phyloP scores from a whole-genome alignment of 2,888 invertebrate species.

The Graphium colonna region DNA sequence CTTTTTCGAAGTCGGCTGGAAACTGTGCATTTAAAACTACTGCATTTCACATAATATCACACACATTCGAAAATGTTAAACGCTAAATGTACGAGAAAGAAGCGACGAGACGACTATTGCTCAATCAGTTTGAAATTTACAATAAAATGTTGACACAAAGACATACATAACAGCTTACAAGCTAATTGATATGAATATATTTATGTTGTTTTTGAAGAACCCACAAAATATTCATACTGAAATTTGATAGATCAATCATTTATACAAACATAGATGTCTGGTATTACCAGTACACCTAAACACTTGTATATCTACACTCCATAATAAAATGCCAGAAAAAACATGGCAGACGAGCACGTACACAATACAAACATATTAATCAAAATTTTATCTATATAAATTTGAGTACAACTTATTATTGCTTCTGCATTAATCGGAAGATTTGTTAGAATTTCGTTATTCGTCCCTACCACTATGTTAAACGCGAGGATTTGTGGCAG shows the following conservation, averaged over 20 bases:
- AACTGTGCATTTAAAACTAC: too few species aligned
- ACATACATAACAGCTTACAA: constrained; percentile 38
- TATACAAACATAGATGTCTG: too few species aligned
- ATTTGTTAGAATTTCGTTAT: not conserved
- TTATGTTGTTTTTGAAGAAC: constrained; percentile 12
- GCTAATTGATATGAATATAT: constrained; percentile 65
- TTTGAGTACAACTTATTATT: constrained; percentile 2
- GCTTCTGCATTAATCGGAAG: constrained; percentile 4
- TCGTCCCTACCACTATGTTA: not conserved
- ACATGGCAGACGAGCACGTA: too few species aligned
- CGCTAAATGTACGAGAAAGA: not conserved
- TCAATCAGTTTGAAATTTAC: constrained; percentile 43
- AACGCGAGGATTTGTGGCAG: too few species aligned
- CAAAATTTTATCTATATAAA: not conserved
- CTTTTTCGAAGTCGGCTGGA: too few species aligned
- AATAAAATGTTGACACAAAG: constrained; percentile 27
- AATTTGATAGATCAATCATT: too few species aligned
- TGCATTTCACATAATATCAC: not conserved
- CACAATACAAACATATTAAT: constrained; percentile 30
- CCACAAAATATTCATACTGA: not conserved
- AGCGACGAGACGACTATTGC: constrained; percentile 52
- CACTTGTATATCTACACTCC: too few species aligned
- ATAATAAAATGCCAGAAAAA: too few species aligned
- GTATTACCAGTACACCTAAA: too few species aligned
- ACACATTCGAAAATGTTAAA: not conserved